Evolutionary conservation across 2,113 vertebrate species (phyloP).

Genomic region (Odobenus rosmarus): DNA sequence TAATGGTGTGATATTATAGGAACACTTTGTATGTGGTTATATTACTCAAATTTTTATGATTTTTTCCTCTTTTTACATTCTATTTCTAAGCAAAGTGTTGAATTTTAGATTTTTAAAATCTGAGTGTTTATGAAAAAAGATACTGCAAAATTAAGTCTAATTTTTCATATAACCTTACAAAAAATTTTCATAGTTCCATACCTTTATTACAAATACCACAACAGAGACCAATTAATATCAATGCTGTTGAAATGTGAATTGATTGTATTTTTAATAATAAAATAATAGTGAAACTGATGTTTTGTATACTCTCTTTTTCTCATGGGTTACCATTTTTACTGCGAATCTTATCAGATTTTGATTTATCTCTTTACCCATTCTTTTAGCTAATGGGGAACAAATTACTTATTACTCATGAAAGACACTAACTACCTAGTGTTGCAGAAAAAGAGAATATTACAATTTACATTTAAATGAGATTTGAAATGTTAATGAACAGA

Average conservation of each 20-base stretch:
- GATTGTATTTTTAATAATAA: conserved; percentile 67
- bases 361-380: conserved; percentile 84
- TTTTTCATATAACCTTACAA: conserved; percentile 55
- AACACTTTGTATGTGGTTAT: background rate
- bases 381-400: conserved; percentile 86
- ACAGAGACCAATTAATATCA: conserved; percentile 62
- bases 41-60: conserved; percentile 37
- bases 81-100: background rate
- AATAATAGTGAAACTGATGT: conserved; percentile 70
- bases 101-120: conserved; percentile 58
- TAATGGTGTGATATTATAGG: background rate
- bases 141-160: conserved; percentile 54
- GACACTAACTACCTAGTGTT: conserved; percentile 88
- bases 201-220: conserved; percentile 64
- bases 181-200: conserved; percentile 69
- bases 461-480: conserved; percentile 93
- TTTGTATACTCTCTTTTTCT: conserved; percentile 67
- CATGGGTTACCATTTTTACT: conserved; percentile 79
- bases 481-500: conserved; percentile 92
- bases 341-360: conserved; percentile 79
- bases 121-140: conserved; percentile 44
- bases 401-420: conserved; percentile 90
- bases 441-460: conserved; percentile 89
- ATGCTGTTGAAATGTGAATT: conserved; percentile 74
- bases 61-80: conserved; percentile 39